Base-by-base conservation (phyloP, 2,113 vertebrate genomes). In the Mormyrus lacerda region DNA sequence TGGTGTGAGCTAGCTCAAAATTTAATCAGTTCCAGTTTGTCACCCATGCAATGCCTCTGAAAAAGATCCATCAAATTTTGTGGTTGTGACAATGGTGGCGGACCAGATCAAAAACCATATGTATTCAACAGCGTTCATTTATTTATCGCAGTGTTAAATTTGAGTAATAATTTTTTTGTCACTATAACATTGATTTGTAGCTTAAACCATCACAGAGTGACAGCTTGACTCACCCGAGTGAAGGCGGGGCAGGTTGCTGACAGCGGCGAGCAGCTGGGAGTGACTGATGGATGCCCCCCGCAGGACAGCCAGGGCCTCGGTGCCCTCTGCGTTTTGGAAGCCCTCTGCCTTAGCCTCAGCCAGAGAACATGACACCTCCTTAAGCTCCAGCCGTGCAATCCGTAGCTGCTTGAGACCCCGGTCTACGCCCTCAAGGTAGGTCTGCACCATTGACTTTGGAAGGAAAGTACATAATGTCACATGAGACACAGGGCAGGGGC, bases 371-470 rank as follows among this genome's bases (percentile, higher is more conserved):
- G 93, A 95, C 58, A 94, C 94, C 0, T 93, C 95, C 89, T 91
- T 95, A 83, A 97, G 93, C 2, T 97, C 96, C 5, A 92, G 92
- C 35, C 94, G 91, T 0, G 98, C 97, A 17, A 91, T 95, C 10
- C 92, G 93, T 55, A 99, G 96, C 91, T 98, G 97, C 93, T 96
- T 94, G 92, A 99, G 94, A 44, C 98, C 98, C 7, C 93, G 94
- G 86, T 95, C 96, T 7, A 99, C 96, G 0, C 97, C 98, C 91
- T 99, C 98, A 94, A 99, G 94, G 93, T 99, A 98, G 0, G 98
- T 98, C 94, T 99, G 98, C 21, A 99, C 95, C 83, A 97, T 97
- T 0, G 97, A 98, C 98, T 99, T 10, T 69, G 90, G 50, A 55
- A 85, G 48, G 55, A 47, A n/a, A n/a, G 10, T 27, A 86, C 24